Percentiles rank a stretch among this genome's conserved stretches.
Conservation (phyloP, 2,888 invertebrate species). For the Lithophane socia region DNA sequence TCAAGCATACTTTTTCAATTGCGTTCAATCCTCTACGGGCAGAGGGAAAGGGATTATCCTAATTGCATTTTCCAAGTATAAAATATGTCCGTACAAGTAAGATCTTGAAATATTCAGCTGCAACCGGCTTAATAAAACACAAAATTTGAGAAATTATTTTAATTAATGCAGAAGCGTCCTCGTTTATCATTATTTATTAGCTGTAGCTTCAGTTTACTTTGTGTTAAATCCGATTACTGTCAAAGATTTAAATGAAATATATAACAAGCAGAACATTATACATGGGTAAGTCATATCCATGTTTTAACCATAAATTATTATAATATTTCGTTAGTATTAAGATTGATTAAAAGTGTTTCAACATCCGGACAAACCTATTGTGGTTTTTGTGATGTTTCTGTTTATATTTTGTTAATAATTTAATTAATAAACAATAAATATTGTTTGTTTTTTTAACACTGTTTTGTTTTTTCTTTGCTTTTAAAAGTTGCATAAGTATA, state of each 20-base stretch:
- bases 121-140: constrained; percentile 23
- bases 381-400: too few species aligned
- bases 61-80: constrained; percentile 8
- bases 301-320: too few species aligned
- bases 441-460: not conserved
- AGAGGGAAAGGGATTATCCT: constrained; percentile 13
- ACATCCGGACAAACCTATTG: too few species aligned
- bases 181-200: constrained; percentile 44
- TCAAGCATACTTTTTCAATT: constrained; percentile 10
- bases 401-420: too few species aligned
- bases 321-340: too few species aligned
- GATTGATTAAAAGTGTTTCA: too few species aligned
- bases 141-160: constrained; percentile 32
- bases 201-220: constrained; percentile 25
- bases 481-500: not conserved
- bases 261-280: not conserved
- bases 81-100: constrained; percentile 21
- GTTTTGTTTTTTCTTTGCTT: not conserved
- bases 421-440: too few species aligned
- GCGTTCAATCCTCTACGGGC: not conserved
- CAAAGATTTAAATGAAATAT: constrained; percentile 23
- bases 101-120: constrained; percentile 27
- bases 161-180: constrained; percentile 37
- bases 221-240: constrained; percentile 36
- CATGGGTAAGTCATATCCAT: not conserved